These are phyloP conservation scores for Glandiceps talaboti DNA, from an alignment of 53 echinoderm and acorn worm species.

Conservation along the genomic window DNA sequence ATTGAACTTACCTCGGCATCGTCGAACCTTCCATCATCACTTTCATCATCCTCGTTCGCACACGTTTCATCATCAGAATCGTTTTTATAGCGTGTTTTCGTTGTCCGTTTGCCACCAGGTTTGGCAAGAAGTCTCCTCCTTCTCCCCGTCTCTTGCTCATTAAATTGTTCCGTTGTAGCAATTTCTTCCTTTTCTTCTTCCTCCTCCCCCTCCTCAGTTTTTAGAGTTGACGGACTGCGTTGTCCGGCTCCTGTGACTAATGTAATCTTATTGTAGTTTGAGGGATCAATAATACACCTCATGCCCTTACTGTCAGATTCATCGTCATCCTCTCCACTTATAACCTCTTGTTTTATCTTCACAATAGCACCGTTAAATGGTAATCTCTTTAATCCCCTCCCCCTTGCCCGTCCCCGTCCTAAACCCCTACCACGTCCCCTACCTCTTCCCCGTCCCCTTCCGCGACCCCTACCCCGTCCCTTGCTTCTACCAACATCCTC, in stretches of 20 bases:
- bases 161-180: no score
- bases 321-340: not conserved
- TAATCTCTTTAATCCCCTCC: not conserved
- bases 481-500: not conserved
- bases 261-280: constrained; percentile 33
- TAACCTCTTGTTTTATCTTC: not conserved
- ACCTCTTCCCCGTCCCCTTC: not conserved
- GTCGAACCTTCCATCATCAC: no score
- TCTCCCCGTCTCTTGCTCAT: not conserved
- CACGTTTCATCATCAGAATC: constrained; percentile 2
- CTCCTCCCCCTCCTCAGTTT: no score
- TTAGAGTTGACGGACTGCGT: no score
- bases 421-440: not conserved
- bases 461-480: not conserved
- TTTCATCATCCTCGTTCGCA: no score
- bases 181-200: not conserved
- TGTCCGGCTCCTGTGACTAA: constrained; percentile 11
- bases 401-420: no score
- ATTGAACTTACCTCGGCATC: no score
- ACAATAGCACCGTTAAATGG: not conserved
- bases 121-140: not conserved
- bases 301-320: constrained; percentile 5
- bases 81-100: constrained; percentile 10
- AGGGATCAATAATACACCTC: constrained; percentile 32
- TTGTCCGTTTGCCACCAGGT: constrained; percentile 29